Base-by-base conservation (phyloP, 2,797 vertebrate species). In the Melanotaenia nigrans region DNA sequence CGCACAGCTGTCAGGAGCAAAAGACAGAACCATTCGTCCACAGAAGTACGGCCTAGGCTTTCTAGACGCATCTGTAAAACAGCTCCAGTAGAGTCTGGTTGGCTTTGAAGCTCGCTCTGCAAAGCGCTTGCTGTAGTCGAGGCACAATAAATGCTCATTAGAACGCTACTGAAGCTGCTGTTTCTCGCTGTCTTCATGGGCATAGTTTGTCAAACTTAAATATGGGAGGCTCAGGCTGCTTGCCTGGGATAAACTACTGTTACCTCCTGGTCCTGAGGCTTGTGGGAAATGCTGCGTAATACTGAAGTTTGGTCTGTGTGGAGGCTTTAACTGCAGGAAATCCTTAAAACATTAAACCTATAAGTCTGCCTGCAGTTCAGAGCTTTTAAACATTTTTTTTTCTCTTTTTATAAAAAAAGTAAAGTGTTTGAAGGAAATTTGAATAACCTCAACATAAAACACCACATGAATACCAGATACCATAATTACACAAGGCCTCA, bases 1-100 rank as follows among this genome's bases (percentile, higher is more conserved):
- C 89, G 92, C 92, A 77, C 95, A 96, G 95, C 96, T 97, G 96
- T 97, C 96, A 97, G 94, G 92, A 93, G 92, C 90, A 94, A 90
- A 93, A 95, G 95, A 97, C 95, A 92, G 94, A 97, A 94, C 94
- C 93, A 93, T 95, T 89, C 93, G 90, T 94, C 90, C 88, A 84
- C 86, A 79, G 77, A 92, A 85, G 94, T 94, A 95, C 94, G 94
- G 93, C 90, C 90, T 93, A 91, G 92, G 92, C 93, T 94, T 94
- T 94, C 90, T 85, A 91, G 95, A 93, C 84, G 94, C 94, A 92
- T 93, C 93, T 95, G 94, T 95, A 94, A 94, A 96, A 92, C 92
- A 94, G 93, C 92, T 92, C 90, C 86, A 88, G 63, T 93, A 94
- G 94, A 95, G 91, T 95, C 91, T 85, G 93, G 92, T 92, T 90